phyloP scores from a whole-genome alignment of 2,797 vertebrate species.

The Xenops minutus region DNA sequence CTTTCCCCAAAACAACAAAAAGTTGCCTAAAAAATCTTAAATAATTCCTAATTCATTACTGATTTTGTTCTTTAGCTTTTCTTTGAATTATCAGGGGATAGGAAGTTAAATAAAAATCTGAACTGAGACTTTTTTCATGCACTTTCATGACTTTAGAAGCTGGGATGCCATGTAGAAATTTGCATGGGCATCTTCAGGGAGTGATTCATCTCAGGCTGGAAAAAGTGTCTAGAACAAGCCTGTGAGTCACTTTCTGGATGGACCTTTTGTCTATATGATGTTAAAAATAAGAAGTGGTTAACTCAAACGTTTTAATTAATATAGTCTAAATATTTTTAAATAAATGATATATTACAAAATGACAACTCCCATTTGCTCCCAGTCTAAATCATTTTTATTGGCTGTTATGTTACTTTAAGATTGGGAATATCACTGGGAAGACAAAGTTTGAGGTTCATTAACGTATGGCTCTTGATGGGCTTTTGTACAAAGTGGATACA shows the following conservation, averaged over 20 bases:
- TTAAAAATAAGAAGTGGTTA: background rate
- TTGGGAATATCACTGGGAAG: background rate
- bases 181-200: background rate
- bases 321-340: background rate
- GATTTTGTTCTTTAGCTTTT: background rate
- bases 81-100: background rate
- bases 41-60: background rate
- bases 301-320: background rate
- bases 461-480: background rate
- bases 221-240: background rate
- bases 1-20: background rate
- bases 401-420: background rate
- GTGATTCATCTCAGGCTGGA: background rate
- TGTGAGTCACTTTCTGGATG: background rate
- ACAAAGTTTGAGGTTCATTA: background rate
- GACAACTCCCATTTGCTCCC: background rate
- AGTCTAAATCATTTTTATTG: background rate
- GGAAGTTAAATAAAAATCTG: background rate
- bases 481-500: background rate
- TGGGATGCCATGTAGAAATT: background rate
- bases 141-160: background rate
- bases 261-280: background rate
- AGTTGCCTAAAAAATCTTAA: background rate
- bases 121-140: background rate
- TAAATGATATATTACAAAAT: background rate